Conservation (phyloP, 2,888 invertebrate genomes). For the Ceraclea dissimilis region DNA sequence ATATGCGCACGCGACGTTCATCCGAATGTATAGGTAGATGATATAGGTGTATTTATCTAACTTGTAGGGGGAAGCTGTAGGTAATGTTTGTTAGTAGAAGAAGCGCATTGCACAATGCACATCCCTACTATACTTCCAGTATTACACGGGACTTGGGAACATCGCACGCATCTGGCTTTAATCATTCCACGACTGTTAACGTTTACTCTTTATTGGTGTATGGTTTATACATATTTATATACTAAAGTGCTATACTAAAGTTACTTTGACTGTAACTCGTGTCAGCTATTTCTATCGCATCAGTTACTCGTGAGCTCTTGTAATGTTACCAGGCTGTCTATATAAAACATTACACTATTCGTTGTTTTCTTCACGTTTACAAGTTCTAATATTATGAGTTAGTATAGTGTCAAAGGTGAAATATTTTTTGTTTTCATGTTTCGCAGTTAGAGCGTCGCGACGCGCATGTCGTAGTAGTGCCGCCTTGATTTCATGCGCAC, state of each 20-base stretch:
- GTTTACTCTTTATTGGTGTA: not conserved
- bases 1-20: not conserved
- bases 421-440: not conserved
- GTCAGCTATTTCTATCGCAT: conserved; percentile 18
- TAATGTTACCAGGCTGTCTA: not conserved
- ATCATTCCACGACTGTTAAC: conserved; percentile 13
- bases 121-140: conserved; percentile 13
- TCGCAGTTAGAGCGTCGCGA: not conserved
- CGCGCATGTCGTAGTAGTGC: not conserved
- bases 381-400: not conserved
- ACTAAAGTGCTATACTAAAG: not conserved
- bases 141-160: not conserved
- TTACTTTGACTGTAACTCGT: conserved; percentile 10
- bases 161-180: conserved; percentile 18
- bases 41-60: no score
- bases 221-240: no score
- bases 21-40: not conserved
- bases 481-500: not conserved
- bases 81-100: not conserved
- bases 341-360: not conserved
- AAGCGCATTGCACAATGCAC: conserved; percentile 1
- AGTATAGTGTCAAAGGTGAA: not conserved
- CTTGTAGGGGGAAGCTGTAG: not conserved
- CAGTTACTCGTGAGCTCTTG: conserved; percentile 4
- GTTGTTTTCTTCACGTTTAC: not conserved